Conservation (phyloP, 2,113 vertebrate species). For the Sorex araneus region DNA sequence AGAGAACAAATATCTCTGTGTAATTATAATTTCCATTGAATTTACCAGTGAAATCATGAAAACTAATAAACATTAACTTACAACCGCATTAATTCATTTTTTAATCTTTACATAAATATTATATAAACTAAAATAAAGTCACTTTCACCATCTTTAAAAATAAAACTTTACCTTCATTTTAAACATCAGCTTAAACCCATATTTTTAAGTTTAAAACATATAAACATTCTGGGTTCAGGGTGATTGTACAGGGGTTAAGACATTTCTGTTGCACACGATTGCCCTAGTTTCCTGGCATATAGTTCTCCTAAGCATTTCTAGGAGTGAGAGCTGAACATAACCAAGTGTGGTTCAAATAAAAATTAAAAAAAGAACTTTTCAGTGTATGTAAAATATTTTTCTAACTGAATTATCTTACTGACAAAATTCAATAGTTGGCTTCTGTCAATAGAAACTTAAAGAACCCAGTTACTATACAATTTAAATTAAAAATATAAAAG, state of each 20-base stretch:
- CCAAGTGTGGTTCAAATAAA: too few species aligned
- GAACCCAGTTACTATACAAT: not conserved
- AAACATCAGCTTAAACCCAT: not conserved
- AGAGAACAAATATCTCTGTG: not conserved
- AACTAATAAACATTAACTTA: not conserved
- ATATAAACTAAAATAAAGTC: not conserved
- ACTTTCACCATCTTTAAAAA: slow-evolving; percentile 9
- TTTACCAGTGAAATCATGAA: not conserved
- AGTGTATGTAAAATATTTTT: not conserved
- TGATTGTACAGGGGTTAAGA: too few species aligned
- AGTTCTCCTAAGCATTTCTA: not conserved
- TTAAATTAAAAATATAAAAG: not conserved
- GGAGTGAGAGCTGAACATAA: not conserved
- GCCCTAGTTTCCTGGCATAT: too few species aligned
- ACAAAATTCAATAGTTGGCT: not conserved
- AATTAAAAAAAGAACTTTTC: not conserved
- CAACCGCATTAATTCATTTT: not conserved
- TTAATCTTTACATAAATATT: slow-evolving; percentile 23
- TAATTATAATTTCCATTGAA: not conserved
- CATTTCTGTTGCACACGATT: too few species aligned
- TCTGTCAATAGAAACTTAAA: not conserved
- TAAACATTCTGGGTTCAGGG: too few species aligned
- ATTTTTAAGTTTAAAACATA: too few species aligned
- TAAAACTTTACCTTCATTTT: not conserved
- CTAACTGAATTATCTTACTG: not conserved